phyloP scores from a whole-genome alignment of 2,797 vertebrate species.

The Melanotaenia pygmaea region DNA sequence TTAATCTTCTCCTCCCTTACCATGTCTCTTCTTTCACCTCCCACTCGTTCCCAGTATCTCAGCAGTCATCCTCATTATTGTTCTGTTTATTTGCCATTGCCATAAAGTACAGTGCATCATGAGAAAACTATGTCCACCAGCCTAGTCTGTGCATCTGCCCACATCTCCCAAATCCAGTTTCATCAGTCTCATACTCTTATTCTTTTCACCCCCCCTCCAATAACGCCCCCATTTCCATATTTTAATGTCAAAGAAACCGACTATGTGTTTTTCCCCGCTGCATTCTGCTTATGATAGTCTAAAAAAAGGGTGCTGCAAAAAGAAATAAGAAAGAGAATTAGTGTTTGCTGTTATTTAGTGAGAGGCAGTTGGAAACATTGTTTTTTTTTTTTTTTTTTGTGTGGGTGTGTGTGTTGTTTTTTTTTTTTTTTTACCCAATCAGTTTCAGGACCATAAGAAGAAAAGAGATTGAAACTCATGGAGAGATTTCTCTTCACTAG shows the following conservation, averaged over 20 bases:
- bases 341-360: constrained; percentile 21
- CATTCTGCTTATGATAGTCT: constrained; percentile 35
- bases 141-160: constrained; percentile 43
- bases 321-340: constrained; percentile 16
- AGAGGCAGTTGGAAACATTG: constrained; percentile 5
- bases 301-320: constrained; percentile 3
- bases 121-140: constrained; percentile 49
- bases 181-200: constrained; percentile 33
- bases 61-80: constrained; percentile 62
- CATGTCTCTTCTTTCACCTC: constrained; percentile 46
- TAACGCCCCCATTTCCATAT: constrained; percentile 1
- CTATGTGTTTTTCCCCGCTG: constrained; percentile 20
- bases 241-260: constrained; percentile 52
- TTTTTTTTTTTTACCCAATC: background rate
- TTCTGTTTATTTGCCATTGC: constrained; percentile 60
- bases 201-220: constrained; percentile 23
- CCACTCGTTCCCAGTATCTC: constrained; percentile 55
- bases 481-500: constrained; percentile 16
- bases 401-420: no score
- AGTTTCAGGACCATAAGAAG: background rate
- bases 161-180: constrained; percentile 31
- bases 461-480: constrained; percentile 27
- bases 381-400: no score
- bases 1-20: constrained; percentile 32
- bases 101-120: constrained; percentile 53